Evolutionary conservation across 2,797 vertebrate species (phyloP).

Genomic region (Urosaurus nigricauda): DNA sequence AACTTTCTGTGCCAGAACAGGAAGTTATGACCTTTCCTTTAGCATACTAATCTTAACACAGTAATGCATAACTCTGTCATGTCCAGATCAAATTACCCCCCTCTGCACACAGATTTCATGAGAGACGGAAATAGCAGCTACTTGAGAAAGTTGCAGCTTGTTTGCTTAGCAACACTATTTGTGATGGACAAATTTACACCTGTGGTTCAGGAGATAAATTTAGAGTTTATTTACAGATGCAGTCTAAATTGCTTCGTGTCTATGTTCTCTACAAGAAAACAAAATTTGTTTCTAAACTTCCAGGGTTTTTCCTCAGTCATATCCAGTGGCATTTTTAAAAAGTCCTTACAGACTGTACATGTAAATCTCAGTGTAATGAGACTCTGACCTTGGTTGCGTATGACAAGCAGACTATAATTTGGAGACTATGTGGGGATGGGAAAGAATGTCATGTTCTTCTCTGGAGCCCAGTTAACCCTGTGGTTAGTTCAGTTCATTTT

Average conservation of each 20-base stretch:
- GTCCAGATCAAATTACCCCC: conserved; percentile 19
- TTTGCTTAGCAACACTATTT: accelerated
- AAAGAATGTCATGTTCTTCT: too few relatives aligned
- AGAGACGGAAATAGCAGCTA: conserved; percentile 10
- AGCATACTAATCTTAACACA: conserved; percentile 10
- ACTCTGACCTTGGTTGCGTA: too few relatives aligned
- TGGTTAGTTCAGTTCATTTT: neutral
- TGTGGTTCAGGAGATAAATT: neutral
- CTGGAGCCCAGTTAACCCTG: too few relatives aligned
- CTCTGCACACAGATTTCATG: neutral
- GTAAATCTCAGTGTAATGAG: too few relatives aligned
- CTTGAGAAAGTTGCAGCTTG: neutral
- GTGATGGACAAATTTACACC: neutral
- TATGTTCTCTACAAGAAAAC: neutral
- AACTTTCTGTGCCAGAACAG: conserved; percentile 18
- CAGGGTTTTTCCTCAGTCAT: neutral
- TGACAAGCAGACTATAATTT: too few relatives aligned
- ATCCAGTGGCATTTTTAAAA: neutral
- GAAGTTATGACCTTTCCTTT: conserved; percentile 33
- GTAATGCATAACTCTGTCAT: conserved; percentile 3
- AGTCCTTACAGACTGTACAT: too few relatives aligned
- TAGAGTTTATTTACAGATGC: conserved; percentile 6
- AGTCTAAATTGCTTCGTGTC: neutral
- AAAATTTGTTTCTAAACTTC: neutral
- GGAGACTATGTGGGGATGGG: too few relatives aligned